phyloP scores from a whole-genome alignment of 2,113 vertebrate species.

The Scolopax mira region DNA sequence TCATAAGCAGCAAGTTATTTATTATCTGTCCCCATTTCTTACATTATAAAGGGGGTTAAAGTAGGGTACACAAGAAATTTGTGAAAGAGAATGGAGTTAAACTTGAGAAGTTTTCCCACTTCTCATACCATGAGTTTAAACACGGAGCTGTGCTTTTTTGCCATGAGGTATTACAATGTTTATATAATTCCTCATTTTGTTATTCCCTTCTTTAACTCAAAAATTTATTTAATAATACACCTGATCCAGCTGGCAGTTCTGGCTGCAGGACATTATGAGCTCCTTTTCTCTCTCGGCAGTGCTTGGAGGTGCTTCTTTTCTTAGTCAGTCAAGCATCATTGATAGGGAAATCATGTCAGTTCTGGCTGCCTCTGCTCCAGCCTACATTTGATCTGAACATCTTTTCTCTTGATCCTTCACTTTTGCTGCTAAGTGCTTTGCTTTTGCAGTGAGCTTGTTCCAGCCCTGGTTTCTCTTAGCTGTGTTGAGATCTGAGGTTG shows the following conservation, averaged over 20 bases:
- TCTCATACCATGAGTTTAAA: neutral
- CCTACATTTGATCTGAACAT: neutral
- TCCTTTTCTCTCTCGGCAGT: neutral
- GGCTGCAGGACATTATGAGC: fast-evolving
- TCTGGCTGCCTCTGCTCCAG: neutral
- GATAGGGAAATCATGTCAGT: neutral
- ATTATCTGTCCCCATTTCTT: neutral
- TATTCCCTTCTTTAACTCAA: neutral
- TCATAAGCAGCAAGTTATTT: neutral
- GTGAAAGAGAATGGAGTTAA: neutral
- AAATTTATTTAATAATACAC: neutral
- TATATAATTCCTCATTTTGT: neutral
- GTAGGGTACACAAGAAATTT: neutral
- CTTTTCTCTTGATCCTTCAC: neutral
- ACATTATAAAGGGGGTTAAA: neutral
- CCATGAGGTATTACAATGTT: neutral
- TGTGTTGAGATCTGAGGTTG: neutral
- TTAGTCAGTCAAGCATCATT: neutral
- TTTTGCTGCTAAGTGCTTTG: neutral
- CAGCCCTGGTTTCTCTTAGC: neutral
- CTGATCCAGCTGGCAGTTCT: neutral
- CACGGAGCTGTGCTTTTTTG: neutral
- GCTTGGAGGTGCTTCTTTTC: neutral
- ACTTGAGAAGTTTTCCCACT: neutral
- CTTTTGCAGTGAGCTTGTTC: neutral